These are phyloP conservation scores for Rhinolophus sinicus DNA, from an alignment of 2,113 vertebrate genomes.

Conservation along the genomic window DNA sequence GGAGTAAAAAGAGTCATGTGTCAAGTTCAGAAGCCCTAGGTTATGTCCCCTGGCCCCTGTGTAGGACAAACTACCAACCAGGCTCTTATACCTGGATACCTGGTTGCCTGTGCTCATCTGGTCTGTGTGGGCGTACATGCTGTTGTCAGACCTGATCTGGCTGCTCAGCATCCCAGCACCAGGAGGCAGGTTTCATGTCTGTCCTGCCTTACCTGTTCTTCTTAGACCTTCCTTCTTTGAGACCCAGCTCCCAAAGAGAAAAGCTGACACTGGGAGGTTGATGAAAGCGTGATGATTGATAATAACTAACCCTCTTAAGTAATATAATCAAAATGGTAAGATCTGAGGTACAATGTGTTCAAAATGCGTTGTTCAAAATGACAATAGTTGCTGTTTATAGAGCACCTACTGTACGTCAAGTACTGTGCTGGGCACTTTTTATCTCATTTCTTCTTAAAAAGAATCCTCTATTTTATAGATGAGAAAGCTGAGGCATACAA, in stretches of 20 bases:
- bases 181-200: background rate
- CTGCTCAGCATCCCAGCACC: background rate
- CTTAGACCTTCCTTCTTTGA: background rate
- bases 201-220: background rate
- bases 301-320: background rate
- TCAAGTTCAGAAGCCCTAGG: background rate
- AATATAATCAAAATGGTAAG: background rate
- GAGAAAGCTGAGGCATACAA: background rate
- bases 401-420: background rate
- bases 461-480: background rate
- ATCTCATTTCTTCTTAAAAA: slow-evolving; percentile 3
- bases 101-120: background rate
- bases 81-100: background rate
- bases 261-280: background rate
- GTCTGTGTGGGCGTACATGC: background rate
- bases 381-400: background rate
- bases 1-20: background rate
- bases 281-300: background rate
- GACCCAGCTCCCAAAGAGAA: background rate
- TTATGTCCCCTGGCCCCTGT: background rate
- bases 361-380: background rate
- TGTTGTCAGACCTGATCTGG: background rate
- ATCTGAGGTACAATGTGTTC: background rate
- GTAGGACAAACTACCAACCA: background rate
- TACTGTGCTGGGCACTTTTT: background rate